phyloP scores from a whole-genome alignment of 1,140 invertebrate genomes.

The Panulirus ornatus region DNA sequence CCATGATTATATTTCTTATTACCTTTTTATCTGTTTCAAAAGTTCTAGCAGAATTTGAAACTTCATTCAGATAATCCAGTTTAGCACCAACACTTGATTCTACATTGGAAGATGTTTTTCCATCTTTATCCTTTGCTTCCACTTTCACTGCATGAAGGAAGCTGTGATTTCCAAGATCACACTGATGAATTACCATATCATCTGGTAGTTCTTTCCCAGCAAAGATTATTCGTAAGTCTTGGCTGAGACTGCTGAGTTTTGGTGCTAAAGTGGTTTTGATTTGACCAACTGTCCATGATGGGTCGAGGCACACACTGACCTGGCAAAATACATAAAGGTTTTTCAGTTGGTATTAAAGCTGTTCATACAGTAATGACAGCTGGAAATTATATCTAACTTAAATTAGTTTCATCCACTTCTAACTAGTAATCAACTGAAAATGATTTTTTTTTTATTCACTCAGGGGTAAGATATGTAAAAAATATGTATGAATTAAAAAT shows the following conservation, averaged over 20 bases:
- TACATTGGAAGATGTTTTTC: constrained; percentile 76
- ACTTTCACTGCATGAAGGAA: constrained; percentile 85
- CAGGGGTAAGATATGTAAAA: too few species aligned
- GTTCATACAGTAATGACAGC: neutral
- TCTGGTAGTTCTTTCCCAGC: constrained; percentile 90
- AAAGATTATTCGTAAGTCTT: constrained; percentile 84
- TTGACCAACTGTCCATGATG: constrained; percentile 52
- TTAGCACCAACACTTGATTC: constrained; percentile 70
- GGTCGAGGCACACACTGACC: constrained; percentile 49
- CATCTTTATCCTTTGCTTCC: constrained; percentile 36
- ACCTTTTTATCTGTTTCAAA: neutral
- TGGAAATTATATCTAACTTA: neutral
- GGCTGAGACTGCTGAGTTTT: constrained; percentile 40
- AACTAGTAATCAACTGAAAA: too few species aligned
- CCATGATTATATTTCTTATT: neutral
- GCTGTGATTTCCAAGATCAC: constrained; percentile 90
- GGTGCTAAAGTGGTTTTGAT: constrained; percentile 46
- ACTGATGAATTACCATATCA: constrained; percentile 86
- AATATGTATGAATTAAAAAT: too few species aligned
- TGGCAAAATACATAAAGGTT: too few species aligned
- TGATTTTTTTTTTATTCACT: too few species aligned
- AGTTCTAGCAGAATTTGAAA: neutral
- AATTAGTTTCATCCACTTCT: too few species aligned
- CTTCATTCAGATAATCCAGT: constrained; percentile 56
- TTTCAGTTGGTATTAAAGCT: neutral